Conservation (phyloP, 1,140 invertebrate species). For the Neodiprion pinetum region DNA sequence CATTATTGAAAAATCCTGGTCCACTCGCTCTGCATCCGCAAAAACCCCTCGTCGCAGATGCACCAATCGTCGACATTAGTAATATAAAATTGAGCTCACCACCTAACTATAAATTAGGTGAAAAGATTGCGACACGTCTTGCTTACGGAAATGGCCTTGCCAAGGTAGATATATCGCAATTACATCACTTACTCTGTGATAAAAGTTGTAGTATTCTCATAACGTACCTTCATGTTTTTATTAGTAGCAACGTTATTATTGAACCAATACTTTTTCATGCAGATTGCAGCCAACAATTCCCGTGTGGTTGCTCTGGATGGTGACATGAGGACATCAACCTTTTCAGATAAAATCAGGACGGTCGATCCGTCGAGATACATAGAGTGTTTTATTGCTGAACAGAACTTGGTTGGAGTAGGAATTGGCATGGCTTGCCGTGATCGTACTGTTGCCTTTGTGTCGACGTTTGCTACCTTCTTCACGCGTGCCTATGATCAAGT, state of each 20-base stretch:
- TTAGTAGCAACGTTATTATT: too few species aligned
- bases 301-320: slow-evolving; percentile 93
- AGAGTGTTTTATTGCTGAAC: slow-evolving; percentile 99
- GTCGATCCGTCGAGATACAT: slow-evolving; percentile 82
- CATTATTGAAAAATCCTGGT: slow-evolving; percentile 70
- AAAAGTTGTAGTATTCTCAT: too few species aligned
- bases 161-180: slow-evolving; percentile 66
- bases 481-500: slow-evolving; percentile 95
- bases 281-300: slow-evolving; percentile 79
- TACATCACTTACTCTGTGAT: too few species aligned
- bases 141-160: slow-evolving; percentile 95
- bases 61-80: slow-evolving; percentile 74
- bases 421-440: slow-evolving; percentile 91
- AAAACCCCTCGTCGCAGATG: slow-evolving; percentile 73
- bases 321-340: slow-evolving; percentile 99
- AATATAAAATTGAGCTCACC: slow-evolving; percentile 83
- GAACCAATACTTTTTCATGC: neutral
- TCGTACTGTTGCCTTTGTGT: slow-evolving; percentile 89
- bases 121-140: slow-evolving; percentile 87
- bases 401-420: slow-evolving; percentile 96
- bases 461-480: slow-evolving; percentile 98
- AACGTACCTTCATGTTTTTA: too few species aligned
- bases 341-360: slow-evolving; percentile 89
- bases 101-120: slow-evolving; percentile 84
- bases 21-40: slow-evolving; percentile 66